Base-by-base conservation (phyloP, 2,113 vertebrate genomes). In the Bos indicus region DNA sequence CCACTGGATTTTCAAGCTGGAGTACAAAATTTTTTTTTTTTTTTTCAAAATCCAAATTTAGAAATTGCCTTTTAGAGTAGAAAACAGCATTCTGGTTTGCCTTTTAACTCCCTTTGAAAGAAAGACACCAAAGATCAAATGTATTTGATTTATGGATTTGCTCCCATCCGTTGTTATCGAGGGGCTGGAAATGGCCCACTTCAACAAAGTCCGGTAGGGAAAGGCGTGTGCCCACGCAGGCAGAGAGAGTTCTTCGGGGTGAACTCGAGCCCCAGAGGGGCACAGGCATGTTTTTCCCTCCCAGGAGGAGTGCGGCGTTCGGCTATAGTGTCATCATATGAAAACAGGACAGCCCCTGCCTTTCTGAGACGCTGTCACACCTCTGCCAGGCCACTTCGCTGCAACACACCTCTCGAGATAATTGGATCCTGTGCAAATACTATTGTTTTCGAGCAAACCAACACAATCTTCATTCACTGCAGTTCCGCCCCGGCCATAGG, bases 11-110 rank as follows among this genome's bases (percentile, higher is more conserved):
- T 96, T 91, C 90, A 71, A 86, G 81, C 85, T 82, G 82, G 94
- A 96, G 85, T 59, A 88, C 14, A 7, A 67, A 7, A 67, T 87
- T 91, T 86, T 88, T 78, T 67, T 93, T 94, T 52, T 88, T 88
- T 80, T 71, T 93, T 94, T 54, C 60, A 40, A 43, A 96, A 83
- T 78, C 95, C 97, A 95, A 83, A 97, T 97, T 96, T 97, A 97
- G 96, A 93, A 96, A 91, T 97, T 87, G 97, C 95, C 96, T 97
- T 94, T 94, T 57, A 87, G 93, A 97, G 97, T 51, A 77, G 93
- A 94, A 90, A 78, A 67, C 74, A 46, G 80, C 71, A 43, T 16
- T 46, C 59, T 26, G 59, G 26, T 80, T 85, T 0, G 60, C 94
- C 91, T 95, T 88, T 92, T 80, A 83, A 57, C 82, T 96, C 93